These are phyloP conservation scores for Chrysina gloriosa DNA, from an alignment of 2,888 invertebrate genomes.

Conservation along the genomic window DNA sequence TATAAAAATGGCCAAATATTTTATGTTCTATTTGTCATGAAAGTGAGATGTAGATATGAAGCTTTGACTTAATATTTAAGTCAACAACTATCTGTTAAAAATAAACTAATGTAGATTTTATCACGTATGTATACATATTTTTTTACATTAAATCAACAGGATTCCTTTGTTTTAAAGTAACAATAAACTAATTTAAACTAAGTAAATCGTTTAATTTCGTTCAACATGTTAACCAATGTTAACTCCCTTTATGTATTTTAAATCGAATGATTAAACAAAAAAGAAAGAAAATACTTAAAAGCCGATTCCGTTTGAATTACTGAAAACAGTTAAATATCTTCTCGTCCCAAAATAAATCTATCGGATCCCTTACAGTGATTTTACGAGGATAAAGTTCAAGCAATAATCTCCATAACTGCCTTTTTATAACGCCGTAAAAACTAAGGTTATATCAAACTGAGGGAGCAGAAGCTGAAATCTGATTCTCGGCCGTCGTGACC, in stretches of 20 bases:
- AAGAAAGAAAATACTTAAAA: constrained; percentile 17
- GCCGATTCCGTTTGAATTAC: constrained; percentile 22
- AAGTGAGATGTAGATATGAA: not conserved
- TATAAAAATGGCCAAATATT: no score
- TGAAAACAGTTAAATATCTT: constrained; percentile 25
- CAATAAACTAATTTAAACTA: no score
- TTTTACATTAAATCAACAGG: no score
- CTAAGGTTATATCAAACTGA: constrained; percentile 22
- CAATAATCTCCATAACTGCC: constrained; percentile 37
- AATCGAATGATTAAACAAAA: not conserved
- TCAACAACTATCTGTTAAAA: not conserved
- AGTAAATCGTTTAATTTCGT: no score
- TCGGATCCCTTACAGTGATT: constrained; percentile 28
- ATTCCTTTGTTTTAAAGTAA: no score
- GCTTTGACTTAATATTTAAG: not conserved
- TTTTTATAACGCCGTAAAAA: constrained; percentile 38
- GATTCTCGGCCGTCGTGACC: constrained; percentile 24
- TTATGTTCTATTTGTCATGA: not conserved
- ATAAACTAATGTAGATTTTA: not conserved
- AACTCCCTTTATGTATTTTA: no score
- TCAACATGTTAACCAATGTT: no score
- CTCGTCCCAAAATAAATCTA: constrained; percentile 33
- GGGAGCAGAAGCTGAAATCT: constrained; percentile 18
- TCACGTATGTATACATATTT: not conserved
- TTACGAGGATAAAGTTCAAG: constrained; percentile 37